phyloP scores from a whole-genome alignment of 1,140 invertebrate genomes.

The Zophobas morio region DNA sequence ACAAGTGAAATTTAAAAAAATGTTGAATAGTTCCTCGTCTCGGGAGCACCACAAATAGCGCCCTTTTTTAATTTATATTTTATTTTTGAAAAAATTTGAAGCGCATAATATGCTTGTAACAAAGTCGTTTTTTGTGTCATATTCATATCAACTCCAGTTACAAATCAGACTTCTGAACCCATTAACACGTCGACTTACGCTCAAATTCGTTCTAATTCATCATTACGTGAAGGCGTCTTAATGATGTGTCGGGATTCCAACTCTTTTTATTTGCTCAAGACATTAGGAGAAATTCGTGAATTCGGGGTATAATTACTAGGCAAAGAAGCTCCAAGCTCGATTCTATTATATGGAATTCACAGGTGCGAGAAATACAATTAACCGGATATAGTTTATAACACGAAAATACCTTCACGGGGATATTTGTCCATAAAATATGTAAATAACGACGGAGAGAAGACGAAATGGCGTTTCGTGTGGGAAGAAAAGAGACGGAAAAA shows the following conservation, averaged over 20 bases:
- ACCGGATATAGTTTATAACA: conserved; percentile 47
- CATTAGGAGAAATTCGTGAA: conserved; percentile 40
- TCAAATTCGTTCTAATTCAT: conserved; percentile 9
- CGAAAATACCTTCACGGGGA: conserved; percentile 40
- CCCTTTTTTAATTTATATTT: too few species aligned
- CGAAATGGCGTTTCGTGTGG: background rate
- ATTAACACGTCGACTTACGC: conserved; percentile 22
- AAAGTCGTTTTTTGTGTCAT: too few species aligned
- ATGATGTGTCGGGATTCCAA: conserved; percentile 26
- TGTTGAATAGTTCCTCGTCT: too few species aligned
- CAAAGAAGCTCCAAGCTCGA: conserved; percentile 21
- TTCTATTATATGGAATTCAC: conserved; percentile 38
- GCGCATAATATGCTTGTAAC: too few species aligned
- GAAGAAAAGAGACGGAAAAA: background rate
- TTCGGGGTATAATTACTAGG: conserved; percentile 35
- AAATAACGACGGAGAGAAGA: conserved; percentile 26
- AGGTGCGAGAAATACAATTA: conserved; percentile 45
- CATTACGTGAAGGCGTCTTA: conserved; percentile 3
- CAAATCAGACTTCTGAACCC: conserved; percentile 18
- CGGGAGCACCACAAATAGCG: too few species aligned
- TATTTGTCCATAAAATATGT: conserved; percentile 47
- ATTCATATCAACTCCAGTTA: background rate
- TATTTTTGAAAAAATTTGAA: too few species aligned
- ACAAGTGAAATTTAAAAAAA: too few species aligned
- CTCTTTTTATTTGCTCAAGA: conserved; percentile 29